Evolutionary conservation across 2,113 vertebrate genomes (phyloP), one percentile per base, ranked within the genome.

Genomic region (Ploceus nigricollis): DNA sequence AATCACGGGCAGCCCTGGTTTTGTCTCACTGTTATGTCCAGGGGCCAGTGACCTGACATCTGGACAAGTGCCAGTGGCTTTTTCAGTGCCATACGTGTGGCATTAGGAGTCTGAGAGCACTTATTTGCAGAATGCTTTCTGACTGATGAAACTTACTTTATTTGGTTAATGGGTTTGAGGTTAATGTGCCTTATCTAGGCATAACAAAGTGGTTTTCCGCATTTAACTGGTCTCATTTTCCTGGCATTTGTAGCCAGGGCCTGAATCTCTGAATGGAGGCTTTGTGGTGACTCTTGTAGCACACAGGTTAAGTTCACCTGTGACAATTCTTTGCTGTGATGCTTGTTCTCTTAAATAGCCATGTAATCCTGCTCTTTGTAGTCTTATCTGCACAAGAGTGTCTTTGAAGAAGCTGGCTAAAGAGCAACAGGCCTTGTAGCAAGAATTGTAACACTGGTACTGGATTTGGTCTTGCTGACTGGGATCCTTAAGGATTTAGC

Each of bases 241-340:
- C 50, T 73, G 56, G 8, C 47, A 54, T 82, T 64, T 83, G 60
- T 60, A 86, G n/a, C 35, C 27, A 70, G 44, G 61, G 45, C 70
- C 51, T 47, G 27, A 56, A 68, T 68, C 47, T 82, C 50, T 93
- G 85, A 93, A 75, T 56, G 44, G 63, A 75, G 82, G 79, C 90
- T 94, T 91, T 97, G 87, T 91, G 71, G 50, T 81, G 82, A 35
- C 35, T 82, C 66, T 48, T 82, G 84, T 69, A 90, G 88, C 33
- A 42, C 15, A 3, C 15, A 27, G 79, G 47, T 78, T 65, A 77
- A 89, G 90, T 76, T 96, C 75, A 89, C 81, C 78, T 93, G 84
- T 54, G 57, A 48, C 28, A 45, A 56, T 86, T 93, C 72, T 90
- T 63, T 86, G 79, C 63, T 31, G 24, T 23, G 79, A 13, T 17